Conservation (phyloP, 2,888 invertebrate species). For the Chymomyza fuscimana region DNA sequence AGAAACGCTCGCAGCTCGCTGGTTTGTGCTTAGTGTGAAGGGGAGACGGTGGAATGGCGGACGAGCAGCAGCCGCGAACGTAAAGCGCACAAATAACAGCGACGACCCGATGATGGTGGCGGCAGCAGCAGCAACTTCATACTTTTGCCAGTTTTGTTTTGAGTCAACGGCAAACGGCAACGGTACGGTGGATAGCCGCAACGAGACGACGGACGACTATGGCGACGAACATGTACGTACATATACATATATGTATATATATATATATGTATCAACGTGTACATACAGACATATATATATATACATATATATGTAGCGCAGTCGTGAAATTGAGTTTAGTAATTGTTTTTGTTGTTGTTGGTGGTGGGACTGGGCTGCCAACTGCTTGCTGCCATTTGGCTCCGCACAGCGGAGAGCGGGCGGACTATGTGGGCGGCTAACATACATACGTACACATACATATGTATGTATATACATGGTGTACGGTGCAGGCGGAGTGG, state of each 20-base stretch:
- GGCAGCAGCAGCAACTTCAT: background rate
- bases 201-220: background rate
- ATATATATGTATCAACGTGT: conserved; percentile 12
- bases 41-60: background rate
- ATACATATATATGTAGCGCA: conserved; percentile 46
- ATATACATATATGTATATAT: conserved; percentile 15
- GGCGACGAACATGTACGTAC: background rate
- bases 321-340: conserved; percentile 56
- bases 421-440: conserved; percentile 62
- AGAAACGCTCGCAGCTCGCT: background rate
- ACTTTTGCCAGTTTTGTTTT: conserved; percentile 16
- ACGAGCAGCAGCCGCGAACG: background rate
- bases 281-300: conserved; percentile 18
- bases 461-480: conserved; percentile 26
- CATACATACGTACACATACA: conserved; percentile 26
- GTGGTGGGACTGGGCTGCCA: conserved; percentile 27
- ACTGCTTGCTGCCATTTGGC: conserved; percentile 44
- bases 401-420: conserved; percentile 47
- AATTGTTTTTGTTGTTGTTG: conserved; percentile 21
- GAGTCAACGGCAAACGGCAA: background rate
- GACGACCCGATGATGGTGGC: background rate
- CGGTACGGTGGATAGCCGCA: conserved; percentile 5
- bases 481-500: conserved; percentile 32
- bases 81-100: background rate
- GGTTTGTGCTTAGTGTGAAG: conserved; percentile 12